phyloP scores from a whole-genome alignment of 1,140 invertebrate species.

The Tetranychus urticae region DNA sequence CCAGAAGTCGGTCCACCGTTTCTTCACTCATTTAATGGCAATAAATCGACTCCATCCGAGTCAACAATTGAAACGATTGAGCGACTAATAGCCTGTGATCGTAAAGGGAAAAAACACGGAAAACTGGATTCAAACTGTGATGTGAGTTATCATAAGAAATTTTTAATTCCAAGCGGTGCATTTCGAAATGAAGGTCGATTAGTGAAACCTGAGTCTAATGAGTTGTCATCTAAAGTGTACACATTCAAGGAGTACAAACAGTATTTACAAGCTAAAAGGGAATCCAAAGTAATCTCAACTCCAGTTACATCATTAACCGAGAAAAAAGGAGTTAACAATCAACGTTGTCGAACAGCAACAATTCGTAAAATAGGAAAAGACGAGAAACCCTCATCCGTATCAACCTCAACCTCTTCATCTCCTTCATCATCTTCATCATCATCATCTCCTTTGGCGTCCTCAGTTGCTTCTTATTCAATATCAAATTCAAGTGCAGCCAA shows the following conservation, averaged over 20 bases:
- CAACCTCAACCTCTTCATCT: too few relatives aligned
- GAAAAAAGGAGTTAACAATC: too few relatives aligned
- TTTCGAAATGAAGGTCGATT: neutral
- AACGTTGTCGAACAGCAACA: too few relatives aligned
- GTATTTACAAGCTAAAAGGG: neutral
- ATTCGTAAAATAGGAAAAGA: too few relatives aligned
- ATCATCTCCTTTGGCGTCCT: too few relatives aligned
- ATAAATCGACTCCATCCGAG: neutral
- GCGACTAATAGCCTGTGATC: neutral
- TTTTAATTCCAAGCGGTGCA: too few relatives aligned
- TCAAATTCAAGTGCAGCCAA: too few relatives aligned
- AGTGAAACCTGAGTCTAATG: neutral
- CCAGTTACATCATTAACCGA: too few relatives aligned
- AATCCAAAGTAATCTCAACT: neutral
- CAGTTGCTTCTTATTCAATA: too few relatives aligned
- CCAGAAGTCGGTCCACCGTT: neutral
- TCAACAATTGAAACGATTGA: neutral
- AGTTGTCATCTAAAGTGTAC: neutral
- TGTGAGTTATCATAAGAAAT: neutral
- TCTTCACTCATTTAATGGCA: neutral
- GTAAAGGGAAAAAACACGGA: neutral
- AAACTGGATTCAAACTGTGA: neutral
- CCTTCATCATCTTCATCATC: too few relatives aligned
- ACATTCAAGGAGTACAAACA: neutral
- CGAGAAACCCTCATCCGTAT: too few relatives aligned